These are phyloP conservation scores for Gyrodactylus salaris DNA, from an alignment of 1,140 invertebrate genomes.

Conservation along the genomic window DNA sequence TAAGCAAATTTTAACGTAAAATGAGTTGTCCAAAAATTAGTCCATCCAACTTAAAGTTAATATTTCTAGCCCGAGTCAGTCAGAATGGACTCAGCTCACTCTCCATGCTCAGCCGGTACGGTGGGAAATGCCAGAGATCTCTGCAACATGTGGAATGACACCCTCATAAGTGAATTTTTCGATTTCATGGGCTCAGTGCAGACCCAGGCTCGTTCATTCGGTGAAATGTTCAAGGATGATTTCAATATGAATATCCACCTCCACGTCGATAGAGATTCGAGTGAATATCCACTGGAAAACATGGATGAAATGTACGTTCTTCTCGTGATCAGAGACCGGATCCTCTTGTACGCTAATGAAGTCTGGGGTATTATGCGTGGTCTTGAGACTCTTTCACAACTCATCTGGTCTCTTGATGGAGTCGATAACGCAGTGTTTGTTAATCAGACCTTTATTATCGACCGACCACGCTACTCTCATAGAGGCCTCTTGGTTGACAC, in stretches of 20 bases:
- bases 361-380: constrained; percentile 18
- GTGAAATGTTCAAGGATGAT: no score
- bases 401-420: constrained; percentile 11
- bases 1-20: no score
- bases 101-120: no score
- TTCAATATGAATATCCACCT: neutral
- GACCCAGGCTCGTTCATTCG: no score
- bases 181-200: no score
- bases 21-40: no score
- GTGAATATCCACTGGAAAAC: neutral
- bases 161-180: no score
- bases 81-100: no score
- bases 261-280: neutral
- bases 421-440: neutral
- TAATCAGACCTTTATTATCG: constrained; percentile 25
- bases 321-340: neutral
- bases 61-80: no score
- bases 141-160: no score
- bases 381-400: constrained; percentile 20
- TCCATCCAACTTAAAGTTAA: no score
- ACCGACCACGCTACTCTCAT: constrained; percentile 35
- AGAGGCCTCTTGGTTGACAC: constrained; percentile 47
- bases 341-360: constrained; percentile 2
- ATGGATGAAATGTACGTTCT: constrained; percentile 4
- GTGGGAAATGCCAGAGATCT: no score